Evolutionary conservation across 2,113 vertebrate genomes (phyloP).

Genomic region (Furnarius figulus): DNA sequence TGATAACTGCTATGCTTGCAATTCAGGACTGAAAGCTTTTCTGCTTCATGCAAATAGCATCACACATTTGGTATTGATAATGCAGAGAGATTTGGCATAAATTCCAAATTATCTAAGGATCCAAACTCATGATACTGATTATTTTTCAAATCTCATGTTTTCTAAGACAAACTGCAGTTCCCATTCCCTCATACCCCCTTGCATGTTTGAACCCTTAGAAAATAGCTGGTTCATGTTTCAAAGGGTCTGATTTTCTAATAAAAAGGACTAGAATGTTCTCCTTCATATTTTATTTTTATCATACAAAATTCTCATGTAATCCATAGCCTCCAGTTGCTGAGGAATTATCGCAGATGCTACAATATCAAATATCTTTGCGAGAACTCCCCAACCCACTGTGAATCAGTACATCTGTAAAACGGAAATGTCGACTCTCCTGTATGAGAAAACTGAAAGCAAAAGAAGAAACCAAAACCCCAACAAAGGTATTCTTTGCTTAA

Average conservation of each 20-base stretch:
- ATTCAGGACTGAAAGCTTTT: not conserved
- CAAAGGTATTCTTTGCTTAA: not conserved
- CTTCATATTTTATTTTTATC: not conserved
- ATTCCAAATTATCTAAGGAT: constrained; percentile 16
- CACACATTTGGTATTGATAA: constrained; percentile 52
- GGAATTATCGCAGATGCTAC: not conserved
- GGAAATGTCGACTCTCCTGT: not conserved
- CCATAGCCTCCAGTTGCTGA: not conserved
- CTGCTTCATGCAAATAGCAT: not conserved
- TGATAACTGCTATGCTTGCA: not conserved
- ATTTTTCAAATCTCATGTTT: constrained; percentile 31
- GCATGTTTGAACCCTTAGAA: not conserved
- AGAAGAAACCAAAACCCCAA: not conserved
- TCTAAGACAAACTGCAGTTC: not conserved
- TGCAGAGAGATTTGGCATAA: not conserved
- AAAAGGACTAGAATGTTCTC: not conserved
- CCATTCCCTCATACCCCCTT: not conserved
- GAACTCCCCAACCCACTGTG: not conserved
- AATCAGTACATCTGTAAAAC: not conserved
- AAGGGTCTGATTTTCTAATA: not conserved
- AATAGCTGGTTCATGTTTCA: not conserved
- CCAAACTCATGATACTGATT: constrained; percentile 36
- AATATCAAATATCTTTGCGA: not conserved
- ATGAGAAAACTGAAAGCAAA: not conserved
- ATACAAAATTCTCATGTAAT: not conserved